Evolutionary conservation across 2,797 vertebrate genomes (phyloP).

Genomic region (Sarcophilus harrisii): DNA sequence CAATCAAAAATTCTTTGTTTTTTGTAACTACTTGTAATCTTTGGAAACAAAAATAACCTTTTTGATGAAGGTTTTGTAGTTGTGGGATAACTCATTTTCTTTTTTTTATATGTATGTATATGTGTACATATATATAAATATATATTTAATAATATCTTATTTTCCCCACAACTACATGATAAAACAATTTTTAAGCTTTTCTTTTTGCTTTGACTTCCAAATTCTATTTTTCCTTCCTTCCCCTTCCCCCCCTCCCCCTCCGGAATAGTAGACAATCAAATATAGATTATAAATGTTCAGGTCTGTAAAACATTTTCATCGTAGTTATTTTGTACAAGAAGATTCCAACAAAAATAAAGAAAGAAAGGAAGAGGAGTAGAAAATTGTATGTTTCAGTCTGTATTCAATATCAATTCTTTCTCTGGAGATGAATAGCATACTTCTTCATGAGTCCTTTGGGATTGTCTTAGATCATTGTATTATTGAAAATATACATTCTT

Average conservation of each 20-base stretch:
- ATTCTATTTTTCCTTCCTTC: too few relatives aligned
- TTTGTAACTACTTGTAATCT: neutral
- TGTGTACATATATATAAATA: too few relatives aligned
- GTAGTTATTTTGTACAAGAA: neutral
- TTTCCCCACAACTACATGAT: too few relatives aligned
- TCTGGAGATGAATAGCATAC: neutral
- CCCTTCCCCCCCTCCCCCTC: too few relatives aligned
- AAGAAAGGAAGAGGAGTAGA: neutral
- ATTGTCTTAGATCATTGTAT: too few relatives aligned
- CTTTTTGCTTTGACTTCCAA: too few relatives aligned
- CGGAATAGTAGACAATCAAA: too few relatives aligned
- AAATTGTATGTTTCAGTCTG: neutral
- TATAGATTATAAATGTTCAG: too few relatives aligned
- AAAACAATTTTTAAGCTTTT: too few relatives aligned
- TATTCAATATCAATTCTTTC: neutral
- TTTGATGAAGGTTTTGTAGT: neutral
- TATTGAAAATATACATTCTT: too few relatives aligned
- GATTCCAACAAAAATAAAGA: neutral
- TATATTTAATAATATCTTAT: too few relatives aligned
- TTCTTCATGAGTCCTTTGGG: too few relatives aligned
- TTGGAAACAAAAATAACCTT: neutral
- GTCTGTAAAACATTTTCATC: neutral
- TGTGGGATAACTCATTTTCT: neutral
- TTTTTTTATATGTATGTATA: neutral
- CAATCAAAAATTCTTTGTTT: neutral